A percentile compares a stretch with the other conserved stretches of the same genome.
Conservation (phyloP, 2,888 invertebrate genomes). For the Macrosiphum euphorbiae region DNA sequence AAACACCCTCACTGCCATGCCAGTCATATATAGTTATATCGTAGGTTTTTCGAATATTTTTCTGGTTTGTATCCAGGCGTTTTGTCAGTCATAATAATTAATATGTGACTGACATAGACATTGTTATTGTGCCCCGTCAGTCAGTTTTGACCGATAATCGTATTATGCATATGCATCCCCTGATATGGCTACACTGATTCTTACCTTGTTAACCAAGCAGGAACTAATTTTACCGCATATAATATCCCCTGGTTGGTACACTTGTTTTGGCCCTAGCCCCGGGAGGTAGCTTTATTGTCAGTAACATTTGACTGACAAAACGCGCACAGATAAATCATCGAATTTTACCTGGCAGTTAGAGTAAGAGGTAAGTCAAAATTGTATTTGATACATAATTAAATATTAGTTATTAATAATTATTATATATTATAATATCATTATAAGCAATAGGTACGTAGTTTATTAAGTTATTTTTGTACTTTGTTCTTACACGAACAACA, state of each 20-base stretch:
- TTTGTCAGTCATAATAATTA: too few species aligned
- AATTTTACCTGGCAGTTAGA: too few species aligned
- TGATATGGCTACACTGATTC: conserved; percentile 1
- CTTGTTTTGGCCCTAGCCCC: not conserved
- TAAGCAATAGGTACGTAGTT: not conserved
- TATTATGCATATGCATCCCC: not conserved
- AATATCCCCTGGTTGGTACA: not conserved
- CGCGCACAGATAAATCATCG: too few species aligned
- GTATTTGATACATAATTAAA: not conserved
- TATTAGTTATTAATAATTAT: not conserved
- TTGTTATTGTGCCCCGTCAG: not conserved
- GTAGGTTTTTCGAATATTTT: too few species aligned
- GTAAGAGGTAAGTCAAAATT: not conserved
- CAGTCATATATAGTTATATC: too few species aligned
- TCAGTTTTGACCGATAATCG: not conserved
- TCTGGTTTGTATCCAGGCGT: too few species aligned
- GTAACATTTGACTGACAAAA: not conserved
- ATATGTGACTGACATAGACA: too few species aligned
- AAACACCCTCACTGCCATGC: too few species aligned
- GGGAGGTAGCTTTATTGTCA: not conserved
- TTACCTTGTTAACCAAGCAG: not conserved
- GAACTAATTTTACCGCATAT: not conserved
- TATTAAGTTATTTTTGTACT: not conserved
- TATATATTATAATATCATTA: not conserved
- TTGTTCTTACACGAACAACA: not conserved